A percentile compares a stretch with the other conserved stretches of the same genome.
These are phyloP conservation scores for Ennomos quercinarius DNA, from an alignment of 2,888 invertebrate species.

Conservation along the genomic window DNA sequence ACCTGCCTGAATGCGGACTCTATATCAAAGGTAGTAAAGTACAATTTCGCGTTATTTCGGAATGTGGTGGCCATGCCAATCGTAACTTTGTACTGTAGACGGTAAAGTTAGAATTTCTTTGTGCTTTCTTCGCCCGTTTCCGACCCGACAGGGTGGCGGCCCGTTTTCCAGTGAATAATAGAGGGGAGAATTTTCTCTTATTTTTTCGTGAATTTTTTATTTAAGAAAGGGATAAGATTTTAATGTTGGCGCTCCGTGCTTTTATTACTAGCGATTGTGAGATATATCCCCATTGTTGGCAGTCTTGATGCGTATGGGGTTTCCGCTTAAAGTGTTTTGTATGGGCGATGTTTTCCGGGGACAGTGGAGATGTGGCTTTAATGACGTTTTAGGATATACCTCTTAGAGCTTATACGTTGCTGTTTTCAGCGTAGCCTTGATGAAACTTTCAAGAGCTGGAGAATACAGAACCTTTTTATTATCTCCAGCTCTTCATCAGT, in stretches of 20 bases:
- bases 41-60: slow-evolving; percentile 48
- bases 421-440: slow-evolving; percentile 34
- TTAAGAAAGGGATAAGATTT: slow-evolving; percentile 86
- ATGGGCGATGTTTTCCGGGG: slow-evolving; percentile 65
- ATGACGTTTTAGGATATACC: slow-evolving; percentile 71
- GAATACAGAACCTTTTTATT: not conserved
- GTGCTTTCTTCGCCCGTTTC: slow-evolving; percentile 60
- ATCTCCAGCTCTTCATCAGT: not conserved
- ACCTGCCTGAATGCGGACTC: slow-evolving; percentile 61
- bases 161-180: slow-evolving; percentile 76
- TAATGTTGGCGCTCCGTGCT: slow-evolving; percentile 80
- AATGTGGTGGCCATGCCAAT: slow-evolving; percentile 58
- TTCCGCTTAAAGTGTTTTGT: slow-evolving; percentile 83
- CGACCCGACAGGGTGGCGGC: slow-evolving; percentile 54
- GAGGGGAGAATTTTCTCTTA: slow-evolving; percentile 75
- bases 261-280: slow-evolving; percentile 82
- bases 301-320: slow-evolving; percentile 79
- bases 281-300: slow-evolving; percentile 77
- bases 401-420: slow-evolving; percentile 36
- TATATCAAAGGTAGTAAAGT: slow-evolving; percentile 55
- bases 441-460: slow-evolving; percentile 36
- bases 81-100: slow-evolving; percentile 69
- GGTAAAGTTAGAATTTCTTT: slow-evolving; percentile 77
- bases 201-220: slow-evolving; percentile 85
- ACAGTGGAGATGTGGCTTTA: slow-evolving; percentile 60